phyloP scores from a whole-genome alignment of 2,797 vertebrate species.

The Lutjanus argentimaculatus region DNA sequence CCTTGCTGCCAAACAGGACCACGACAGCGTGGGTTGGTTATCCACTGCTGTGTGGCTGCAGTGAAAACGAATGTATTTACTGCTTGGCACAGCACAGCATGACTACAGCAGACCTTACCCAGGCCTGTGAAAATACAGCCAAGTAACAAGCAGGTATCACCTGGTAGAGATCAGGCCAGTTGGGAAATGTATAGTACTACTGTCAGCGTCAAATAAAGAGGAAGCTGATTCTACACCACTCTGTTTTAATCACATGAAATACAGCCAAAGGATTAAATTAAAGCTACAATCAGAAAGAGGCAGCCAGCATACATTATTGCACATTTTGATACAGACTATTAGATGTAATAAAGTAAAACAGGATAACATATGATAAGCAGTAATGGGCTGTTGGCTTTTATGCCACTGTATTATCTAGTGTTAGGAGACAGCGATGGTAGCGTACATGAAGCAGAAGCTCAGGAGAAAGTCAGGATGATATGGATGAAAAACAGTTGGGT shows the following conservation, averaged over 20 bases:
- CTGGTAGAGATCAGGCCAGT: neutral
- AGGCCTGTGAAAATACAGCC: neutral
- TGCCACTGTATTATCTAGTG: slow-evolving; percentile 28
- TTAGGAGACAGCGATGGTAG: slow-evolving; percentile 24
- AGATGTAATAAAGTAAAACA: slow-evolving; percentile 33
- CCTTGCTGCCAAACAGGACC: neutral
- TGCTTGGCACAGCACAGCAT: too few relatives aligned
- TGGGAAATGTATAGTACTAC: neutral
- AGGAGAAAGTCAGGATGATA: neutral
- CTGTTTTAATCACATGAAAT: slow-evolving; percentile 6
- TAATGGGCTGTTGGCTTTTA: slow-evolving; percentile 35
- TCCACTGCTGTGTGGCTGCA: neutral
- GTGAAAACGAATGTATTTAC: too few relatives aligned
- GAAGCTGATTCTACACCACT: slow-evolving; percentile 1
- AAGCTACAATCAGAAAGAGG: neutral
- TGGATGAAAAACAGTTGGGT: slow-evolving; percentile 4
- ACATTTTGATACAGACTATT: slow-evolving; percentile 34
- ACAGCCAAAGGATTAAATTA: slow-evolving; percentile 2
- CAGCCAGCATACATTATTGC: slow-evolving; percentile 4
- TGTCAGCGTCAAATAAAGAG: neutral
- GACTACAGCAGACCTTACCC: neutral
- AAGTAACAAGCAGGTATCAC: neutral
- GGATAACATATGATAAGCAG: slow-evolving; percentile 35
- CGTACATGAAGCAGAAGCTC: slow-evolving; percentile 14
- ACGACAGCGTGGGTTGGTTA: neutral